Evolutionary conservation across 2,888 invertebrate species (phyloP), one percentile per base, ranked within the genome.

Genomic region (Mimumesa dahlbomi): DNA sequence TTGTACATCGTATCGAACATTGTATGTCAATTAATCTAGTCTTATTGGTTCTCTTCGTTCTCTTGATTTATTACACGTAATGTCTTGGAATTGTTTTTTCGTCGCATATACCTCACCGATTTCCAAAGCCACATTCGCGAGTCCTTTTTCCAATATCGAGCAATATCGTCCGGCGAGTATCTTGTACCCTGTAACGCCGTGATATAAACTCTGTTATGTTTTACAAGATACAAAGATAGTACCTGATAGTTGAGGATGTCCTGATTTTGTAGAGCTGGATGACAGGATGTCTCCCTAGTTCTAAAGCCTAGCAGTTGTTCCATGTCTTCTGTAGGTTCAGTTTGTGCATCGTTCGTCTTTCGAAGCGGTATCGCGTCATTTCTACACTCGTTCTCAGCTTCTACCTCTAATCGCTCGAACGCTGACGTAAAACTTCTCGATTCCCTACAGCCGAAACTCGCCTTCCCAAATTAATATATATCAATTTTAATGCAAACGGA

Each of bases 81-180:
- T n/a, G n/a, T n/a, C n/a, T n/a, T n/a, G n/a, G n/a, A n/a, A n/a
- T 61, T 50, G 1, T 50, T 56, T 13, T n/a, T 31, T 46, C 16
- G 59, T 21, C 65, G 52, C 70, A 45, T 84, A 4, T 82, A 64
- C 48, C 85, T 83, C 19, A 85, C 81, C 2, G 88, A 86, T 71
- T 92, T 92, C 92, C 92, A 94, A 56, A 94, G 88, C 91, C 94
- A 94, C 90, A 91, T 94, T 81, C 94, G 90, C 73, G 93, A 93
- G 81, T 94, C 94, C 85, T 94, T 94, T 84, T 94, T 94, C 93
- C 93, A 94, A 67, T 91, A 91, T 82, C 91, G 91, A 0, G 94
- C 93, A 63, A 94, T 93, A 82, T 94, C 92, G 50, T 88, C 91
- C 0, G 92, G 89, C 0, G 79, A 57, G 31, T 79, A 92, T 75